Conservation (phyloP, 2,888 invertebrate genomes). For the Marronus borbonicus region DNA sequence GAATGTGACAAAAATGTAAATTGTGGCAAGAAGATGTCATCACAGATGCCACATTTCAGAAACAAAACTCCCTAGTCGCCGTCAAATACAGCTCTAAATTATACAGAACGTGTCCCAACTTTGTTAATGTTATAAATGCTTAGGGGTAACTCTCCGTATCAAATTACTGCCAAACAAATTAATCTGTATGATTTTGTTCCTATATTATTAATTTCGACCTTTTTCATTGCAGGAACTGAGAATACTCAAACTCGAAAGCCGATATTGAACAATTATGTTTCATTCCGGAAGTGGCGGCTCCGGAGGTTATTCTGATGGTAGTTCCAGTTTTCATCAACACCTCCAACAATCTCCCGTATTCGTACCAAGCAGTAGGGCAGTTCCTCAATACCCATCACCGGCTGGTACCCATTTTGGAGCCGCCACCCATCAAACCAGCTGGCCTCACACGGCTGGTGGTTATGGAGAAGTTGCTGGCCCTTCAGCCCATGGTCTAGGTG, state of each 20-base stretch:
- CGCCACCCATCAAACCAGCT: conserved; percentile 62
- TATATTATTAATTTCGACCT: neutral
- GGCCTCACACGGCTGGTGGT: conserved; percentile 65
- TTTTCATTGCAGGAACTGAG: conserved; percentile 23
- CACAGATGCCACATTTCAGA: conserved; percentile 31
- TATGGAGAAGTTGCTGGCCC: conserved; percentile 69
- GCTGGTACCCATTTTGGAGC: conserved; percentile 65
- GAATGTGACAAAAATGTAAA: conserved; percentile 36
- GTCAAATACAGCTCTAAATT: conserved; percentile 40
- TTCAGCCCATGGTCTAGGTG: conserved; percentile 69
- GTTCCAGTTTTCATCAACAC: conserved; percentile 68
- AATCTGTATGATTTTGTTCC: neutral
- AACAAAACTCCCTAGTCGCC: conserved; percentile 24
- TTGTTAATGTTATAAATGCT: conserved; percentile 23
- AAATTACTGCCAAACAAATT: conserved; percentile 23
- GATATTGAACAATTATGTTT: conserved; percentile 63
- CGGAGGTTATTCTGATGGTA: conserved; percentile 66
- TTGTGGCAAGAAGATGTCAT: conserved; percentile 37
- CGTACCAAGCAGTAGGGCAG: conserved; percentile 77
- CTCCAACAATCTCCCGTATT: conserved; percentile 77
- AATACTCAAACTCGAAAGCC: neutral
- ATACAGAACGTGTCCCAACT: conserved; percentile 27
- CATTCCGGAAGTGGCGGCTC: conserved; percentile 65
- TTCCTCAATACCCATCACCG: conserved; percentile 72
- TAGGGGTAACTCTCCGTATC: conserved; percentile 13